Evolutionary conservation across 2,797 vertebrate genomes (phyloP), one percentile per base, ranked within the genome.

Genomic region (Synaphobranchus kaupii): DNA sequence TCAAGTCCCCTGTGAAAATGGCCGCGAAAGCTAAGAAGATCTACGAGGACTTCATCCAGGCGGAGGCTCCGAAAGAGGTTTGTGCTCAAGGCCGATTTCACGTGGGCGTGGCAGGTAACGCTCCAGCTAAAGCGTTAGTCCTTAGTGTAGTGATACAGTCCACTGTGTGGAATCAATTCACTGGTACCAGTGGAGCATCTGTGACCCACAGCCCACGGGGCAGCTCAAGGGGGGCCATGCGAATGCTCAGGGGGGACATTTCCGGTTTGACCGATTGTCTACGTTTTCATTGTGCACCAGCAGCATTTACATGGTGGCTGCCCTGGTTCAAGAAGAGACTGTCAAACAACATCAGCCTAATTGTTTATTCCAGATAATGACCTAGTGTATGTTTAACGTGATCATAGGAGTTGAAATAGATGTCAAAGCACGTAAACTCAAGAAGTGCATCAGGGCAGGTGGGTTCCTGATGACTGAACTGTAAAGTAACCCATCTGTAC

Each of bases 51-150:
- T 98, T 97, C 86, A 96, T 98, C 88, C 95, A 96, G 91, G 93
- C 96, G 50, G 95, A 98, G 89, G 96, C 97, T 87, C 97, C 97
- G 7, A 97, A 94, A 50, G 94, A 99, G 97, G 97, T 97, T 58
- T 78, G 83, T 47, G 6, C 52, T 84, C 15, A 25, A 56, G 85
- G 25, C 22, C 78, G 34, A 78, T 6, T 87, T 78, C 34, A 12
- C 66, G 4, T 3, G 28, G 31, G 31, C 31, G 1, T 73, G 1
- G 4, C 68, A 0, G 2, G 13, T 66, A 9, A 22, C 8, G 7
- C 60, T 25, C 22, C 25, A n/a, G 60, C 56, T 58, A 58, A n/a
- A 68, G n/a, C 25, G 28, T 1, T 28, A 10, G 10, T 39, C 31
- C 31, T 73, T 15, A 15, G 28, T 34, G 31, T 39, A n/a, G 60